Base-by-base conservation (phyloP, 2,113 vertebrate species). In the Strix uralensis region DNA sequence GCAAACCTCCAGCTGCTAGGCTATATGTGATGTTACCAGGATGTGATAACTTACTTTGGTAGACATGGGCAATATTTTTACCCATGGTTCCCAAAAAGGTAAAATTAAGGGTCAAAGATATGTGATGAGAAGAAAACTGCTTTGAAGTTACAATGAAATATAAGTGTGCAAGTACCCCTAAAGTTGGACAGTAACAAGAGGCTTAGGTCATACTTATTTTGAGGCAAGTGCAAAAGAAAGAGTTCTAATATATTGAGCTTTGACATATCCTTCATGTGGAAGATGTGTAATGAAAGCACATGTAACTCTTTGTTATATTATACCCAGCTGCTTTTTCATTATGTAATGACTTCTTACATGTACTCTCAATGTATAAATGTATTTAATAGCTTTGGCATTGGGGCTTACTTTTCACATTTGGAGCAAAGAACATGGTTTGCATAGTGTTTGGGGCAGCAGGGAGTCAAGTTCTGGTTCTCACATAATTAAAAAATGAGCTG, bases 401-500 rank as follows among this genome's bases (percentile, higher is more conserved):
- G 32, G 22, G 18, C 69, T 66, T 55, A 4, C 57, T 88, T 77
- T 38, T 42, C 67, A 70, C n/a, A 57, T 83, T 44, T 87, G 78
- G 47, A 95, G 78, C 52, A 69, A 81, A 94, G 78, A 61, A 55
- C 61, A 1, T 49, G 49, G 25, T 79, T 84, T 78, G 44, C 73
- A 34, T 44, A 77, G 46, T 36, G 27, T 87, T 84, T 72, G 62
- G 44, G 61, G 85, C 84, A 95, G 57, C 90, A 85, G 70, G 62
- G 81, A 87, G 81, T 55, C 54, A 36, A 19, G 49, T 75, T 71
- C 38, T 67, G 52, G 27, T 87, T 79, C 34, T 79, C 87, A 79
- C 42, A 47, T 86, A 88, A 94, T 92, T 92, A 86, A 86, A 86
- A 90, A 92, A 72, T 44, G 66, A 95, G 73, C 54, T 55, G 40